Base-by-base conservation (phyloP, 2,113 vertebrate species). In the Platysteira castanea region DNA sequence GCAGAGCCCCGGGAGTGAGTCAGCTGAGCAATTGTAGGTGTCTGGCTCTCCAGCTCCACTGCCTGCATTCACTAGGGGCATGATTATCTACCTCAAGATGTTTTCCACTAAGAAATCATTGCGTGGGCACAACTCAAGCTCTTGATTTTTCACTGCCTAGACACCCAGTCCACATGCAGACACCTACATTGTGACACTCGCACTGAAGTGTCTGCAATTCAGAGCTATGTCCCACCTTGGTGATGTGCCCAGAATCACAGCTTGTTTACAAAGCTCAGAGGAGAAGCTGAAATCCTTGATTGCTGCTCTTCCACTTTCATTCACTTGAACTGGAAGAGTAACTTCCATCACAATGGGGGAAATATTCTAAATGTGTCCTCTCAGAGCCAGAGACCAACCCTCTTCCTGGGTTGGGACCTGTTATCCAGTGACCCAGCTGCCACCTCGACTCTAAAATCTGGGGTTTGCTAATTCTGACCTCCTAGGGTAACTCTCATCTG, bases 121-220 rank as follows among this genome's bases (percentile, higher is more conserved):
- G 83, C 33, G 83, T 95, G 86, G 91, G 94, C 68, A 75, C 54
- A 68, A 95, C 68, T 90, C 68, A 90, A 93, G 60, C 64, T 89
- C 86, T 84, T 92, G 80, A 81, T 93, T 97, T 94, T 95, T 89
- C 86, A 93, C 94, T 92, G 88, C 91, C 93, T 90, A 95, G 94
- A 97, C 94, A 96, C 56, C 27, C 80, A 77, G 79, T 92, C 90
- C 92, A 74, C 83, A 81, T 70, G 63, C 79, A 93, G 91, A 95
- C 89, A 93, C 93, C 91, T 92, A 93, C 76, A 7, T 3, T 50
- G 50, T 4, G 3, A 89, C 83, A 90, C 47, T 92, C 3, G 0
- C 35, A 31, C 1, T 75, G 90, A 90, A 64, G 76, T 75, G 83
- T 92, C 91, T 90, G 86, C 73, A 92, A 15, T 77, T 83, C 10